A percentile compares a stretch with the other conserved stretches of the same genome.
Conservation (phyloP, 2,113 vertebrate species). For the Osmerus mordax region DNA sequence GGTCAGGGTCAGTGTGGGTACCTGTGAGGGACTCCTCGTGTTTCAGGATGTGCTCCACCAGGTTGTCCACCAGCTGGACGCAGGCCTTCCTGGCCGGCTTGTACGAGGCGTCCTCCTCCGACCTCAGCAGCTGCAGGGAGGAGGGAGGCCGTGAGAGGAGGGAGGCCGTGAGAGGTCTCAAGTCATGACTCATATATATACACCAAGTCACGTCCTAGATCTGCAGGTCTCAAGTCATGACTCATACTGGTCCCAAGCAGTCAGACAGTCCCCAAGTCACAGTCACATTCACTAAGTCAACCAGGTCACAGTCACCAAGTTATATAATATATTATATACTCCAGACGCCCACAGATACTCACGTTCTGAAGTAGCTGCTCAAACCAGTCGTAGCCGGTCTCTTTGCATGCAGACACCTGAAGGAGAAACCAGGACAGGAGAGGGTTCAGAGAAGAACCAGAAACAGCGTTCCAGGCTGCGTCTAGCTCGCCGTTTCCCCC, state of each 20-base stretch:
- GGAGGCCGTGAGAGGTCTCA: too few species aligned
- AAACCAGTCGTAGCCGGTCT: conserved; percentile 99
- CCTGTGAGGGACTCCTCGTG: conserved; percentile 96
- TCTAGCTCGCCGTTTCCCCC: too few species aligned
- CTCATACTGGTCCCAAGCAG: too few species aligned
- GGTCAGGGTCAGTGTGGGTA: too few species aligned
- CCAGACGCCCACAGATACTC: conserved; percentile 56
- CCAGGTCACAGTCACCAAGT: neutral
- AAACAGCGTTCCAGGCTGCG: neutral
- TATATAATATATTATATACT: neutral
- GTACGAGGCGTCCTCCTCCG: conserved; percentile 95
- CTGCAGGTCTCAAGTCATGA: neutral
- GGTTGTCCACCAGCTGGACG: conserved; percentile 96
- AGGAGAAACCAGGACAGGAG: neutral
- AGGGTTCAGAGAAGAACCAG: neutral
- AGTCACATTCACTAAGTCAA: too few species aligned
- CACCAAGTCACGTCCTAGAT: neutral
- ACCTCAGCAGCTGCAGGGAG: conserved; percentile 84
- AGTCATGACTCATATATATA: too few species aligned
- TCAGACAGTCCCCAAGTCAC: too few species aligned
- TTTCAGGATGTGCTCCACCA: conserved; percentile 97
- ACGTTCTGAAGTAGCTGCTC: conserved; percentile 99
- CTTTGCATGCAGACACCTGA: conserved; percentile 94
- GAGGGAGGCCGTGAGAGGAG: neutral
- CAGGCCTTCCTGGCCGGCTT: conserved; percentile 98